A percentile compares a stretch with the other conserved stretches of the same genome.
Evolutionary conservation across 2,888 invertebrate species (phyloP).

Genomic region (Melanchra persicariae): DNA sequence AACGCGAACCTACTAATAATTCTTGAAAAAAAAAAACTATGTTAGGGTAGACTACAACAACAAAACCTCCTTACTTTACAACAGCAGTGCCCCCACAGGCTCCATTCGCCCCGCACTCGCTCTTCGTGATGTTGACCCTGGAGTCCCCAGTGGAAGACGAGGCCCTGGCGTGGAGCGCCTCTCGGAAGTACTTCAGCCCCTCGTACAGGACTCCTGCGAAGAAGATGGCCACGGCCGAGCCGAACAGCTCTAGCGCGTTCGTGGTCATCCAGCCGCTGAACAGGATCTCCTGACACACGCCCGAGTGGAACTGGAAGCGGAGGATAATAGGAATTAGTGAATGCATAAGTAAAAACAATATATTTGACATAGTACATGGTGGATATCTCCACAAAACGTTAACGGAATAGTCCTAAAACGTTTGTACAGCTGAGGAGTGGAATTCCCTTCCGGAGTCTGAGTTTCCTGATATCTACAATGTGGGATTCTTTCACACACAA

Average conservation of each 20-base stretch:
- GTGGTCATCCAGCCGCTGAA: slow-evolving; percentile 95
- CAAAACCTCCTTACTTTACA: slow-evolving; percentile 76
- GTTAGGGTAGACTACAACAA: too few relatives aligned
- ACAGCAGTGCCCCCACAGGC: slow-evolving; percentile 81
- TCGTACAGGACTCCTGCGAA: slow-evolving; percentile 98
- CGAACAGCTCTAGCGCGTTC: slow-evolving; percentile 94
- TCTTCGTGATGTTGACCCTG: slow-evolving; percentile 88
- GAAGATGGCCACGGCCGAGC: slow-evolving; percentile 97
- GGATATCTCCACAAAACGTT: too few relatives aligned
- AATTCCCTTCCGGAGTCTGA: too few relatives aligned
- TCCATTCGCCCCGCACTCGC: slow-evolving; percentile 84
- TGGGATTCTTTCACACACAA: too few relatives aligned
- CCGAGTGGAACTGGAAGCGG: slow-evolving; percentile 93
- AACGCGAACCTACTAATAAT: too few relatives aligned
- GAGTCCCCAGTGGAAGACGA: slow-evolving; percentile 80
- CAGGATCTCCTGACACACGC: slow-evolving; percentile 94
- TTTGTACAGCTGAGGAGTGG: too few relatives aligned
- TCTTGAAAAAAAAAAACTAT: too few relatives aligned
- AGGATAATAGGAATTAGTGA: background rate
- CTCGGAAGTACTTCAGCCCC: slow-evolving; percentile 96
- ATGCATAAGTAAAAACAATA: too few relatives aligned
- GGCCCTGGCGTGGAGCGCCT: slow-evolving; percentile 83
- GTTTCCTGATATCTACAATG: too few relatives aligned
- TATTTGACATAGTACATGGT: too few relatives aligned
- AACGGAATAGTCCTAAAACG: too few relatives aligned